phyloP scores from a whole-genome alignment of 2,797 vertebrate genomes.

The Bucorvus abyssinicus region DNA sequence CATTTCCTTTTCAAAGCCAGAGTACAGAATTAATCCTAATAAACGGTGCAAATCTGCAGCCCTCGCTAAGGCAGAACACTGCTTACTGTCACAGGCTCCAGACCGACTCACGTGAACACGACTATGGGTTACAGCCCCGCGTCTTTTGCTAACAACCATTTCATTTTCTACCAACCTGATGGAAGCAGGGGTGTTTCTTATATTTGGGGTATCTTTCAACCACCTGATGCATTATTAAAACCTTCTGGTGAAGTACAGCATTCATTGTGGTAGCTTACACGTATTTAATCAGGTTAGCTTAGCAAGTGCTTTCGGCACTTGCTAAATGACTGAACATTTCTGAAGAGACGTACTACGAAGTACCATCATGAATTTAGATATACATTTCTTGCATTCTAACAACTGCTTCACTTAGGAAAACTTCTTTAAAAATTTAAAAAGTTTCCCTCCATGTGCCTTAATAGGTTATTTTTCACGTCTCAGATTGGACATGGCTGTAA shows the following conservation, averaged over 20 bases:
- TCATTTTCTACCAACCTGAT: background rate
- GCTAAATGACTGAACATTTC: background rate
- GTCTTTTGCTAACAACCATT: background rate
- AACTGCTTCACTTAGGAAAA: background rate
- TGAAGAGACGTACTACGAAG: background rate
- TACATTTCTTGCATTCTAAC: background rate
- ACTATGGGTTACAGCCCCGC: background rate
- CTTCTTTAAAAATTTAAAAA: background rate
- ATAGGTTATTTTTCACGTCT: background rate
- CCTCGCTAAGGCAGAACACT: background rate
- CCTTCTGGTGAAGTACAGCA: background rate
- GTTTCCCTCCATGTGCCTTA: background rate
- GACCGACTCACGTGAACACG: background rate
- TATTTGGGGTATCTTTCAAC: background rate
- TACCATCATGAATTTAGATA: background rate
- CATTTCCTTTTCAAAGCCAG: constrained; percentile 42
- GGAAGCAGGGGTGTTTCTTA: background rate
- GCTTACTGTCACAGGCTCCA: background rate
- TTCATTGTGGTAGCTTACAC: background rate
- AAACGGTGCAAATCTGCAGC: background rate
- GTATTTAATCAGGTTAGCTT: background rate
- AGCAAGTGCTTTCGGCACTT: background rate
- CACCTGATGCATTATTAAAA: background rate
- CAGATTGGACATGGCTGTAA: fast-evolving
- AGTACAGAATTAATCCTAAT: constrained; percentile 1